phyloP scores from a whole-genome alignment of 2,888 invertebrate genomes.

The Drosophila neoperkinsi region DNA sequence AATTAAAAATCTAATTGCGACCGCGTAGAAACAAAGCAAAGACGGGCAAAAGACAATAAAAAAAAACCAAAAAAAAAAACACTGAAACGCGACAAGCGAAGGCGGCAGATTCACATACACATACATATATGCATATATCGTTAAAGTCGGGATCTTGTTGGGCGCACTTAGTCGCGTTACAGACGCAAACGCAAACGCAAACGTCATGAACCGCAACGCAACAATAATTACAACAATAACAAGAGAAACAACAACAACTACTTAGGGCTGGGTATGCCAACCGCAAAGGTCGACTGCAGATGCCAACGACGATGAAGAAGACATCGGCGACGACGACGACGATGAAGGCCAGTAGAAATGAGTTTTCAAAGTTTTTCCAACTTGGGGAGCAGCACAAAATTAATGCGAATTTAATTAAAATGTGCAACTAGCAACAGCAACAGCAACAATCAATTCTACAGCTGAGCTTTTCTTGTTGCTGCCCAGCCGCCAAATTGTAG shows the following conservation, averaged over 20 bases:
- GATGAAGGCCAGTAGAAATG: slow-evolving; percentile 72
- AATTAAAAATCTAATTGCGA: slow-evolving; percentile 80
- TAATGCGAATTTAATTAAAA: slow-evolving; percentile 81
- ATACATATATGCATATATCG: slow-evolving; percentile 12
- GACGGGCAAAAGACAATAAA: slow-evolving; percentile 65
- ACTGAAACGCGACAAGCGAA: slow-evolving; percentile 52
- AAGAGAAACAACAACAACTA: slow-evolving; percentile 51
- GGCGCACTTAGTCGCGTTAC: slow-evolving; percentile 75
- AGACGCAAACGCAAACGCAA: slow-evolving; percentile 49
- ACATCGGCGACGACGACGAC: slow-evolving; percentile 41
- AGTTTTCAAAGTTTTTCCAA: slow-evolving; percentile 78
- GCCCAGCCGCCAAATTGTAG: slow-evolving; percentile 64
- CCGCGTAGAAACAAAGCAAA: slow-evolving; percentile 77
- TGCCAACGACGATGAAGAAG: slow-evolving; percentile 47
- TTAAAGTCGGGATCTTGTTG: slow-evolving; percentile 47
- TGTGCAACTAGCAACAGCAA: slow-evolving; percentile 74
- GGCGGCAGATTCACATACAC: slow-evolving; percentile 26
- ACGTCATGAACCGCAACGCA: slow-evolving; percentile 81
- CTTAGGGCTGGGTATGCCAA: slow-evolving; percentile 70
- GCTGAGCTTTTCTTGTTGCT: slow-evolving; percentile 74
- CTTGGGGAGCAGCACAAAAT: slow-evolving; percentile 66
- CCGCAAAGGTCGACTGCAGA: slow-evolving; percentile 80
- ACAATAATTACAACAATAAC: slow-evolving; percentile 78
- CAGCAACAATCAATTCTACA: slow-evolving; percentile 60
- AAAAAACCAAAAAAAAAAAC: slow-evolving; percentile 29